These are phyloP conservation scores for Corythornis madagascariensis DNA, from an alignment of 2,113 vertebrate species.

Conservation along the genomic window DNA sequence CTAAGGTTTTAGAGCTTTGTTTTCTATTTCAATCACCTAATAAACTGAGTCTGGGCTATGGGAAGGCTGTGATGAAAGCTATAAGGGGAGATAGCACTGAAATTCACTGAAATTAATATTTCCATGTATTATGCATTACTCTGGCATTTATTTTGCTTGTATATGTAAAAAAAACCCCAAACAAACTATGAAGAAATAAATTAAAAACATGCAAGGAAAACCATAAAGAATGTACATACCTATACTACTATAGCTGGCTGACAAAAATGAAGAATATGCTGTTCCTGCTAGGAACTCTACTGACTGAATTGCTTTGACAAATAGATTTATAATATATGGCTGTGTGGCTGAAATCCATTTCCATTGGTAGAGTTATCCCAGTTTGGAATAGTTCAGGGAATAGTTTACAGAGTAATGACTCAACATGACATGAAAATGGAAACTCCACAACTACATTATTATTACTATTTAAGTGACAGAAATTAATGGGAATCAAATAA, in stretches of 20 bases:
- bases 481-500: background rate
- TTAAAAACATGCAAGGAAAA: background rate
- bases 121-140: background rate
- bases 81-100: background rate
- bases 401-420: background rate
- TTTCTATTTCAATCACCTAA: background rate
- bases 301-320: background rate
- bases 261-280: background rate
- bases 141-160: background rate
- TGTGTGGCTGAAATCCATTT: background rate
- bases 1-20: background rate
- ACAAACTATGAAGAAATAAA: background rate
- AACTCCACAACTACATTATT: background rate
- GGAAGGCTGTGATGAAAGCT: background rate
- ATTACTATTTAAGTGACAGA: background rate
- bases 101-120: background rate
- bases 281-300: background rate
- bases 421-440: background rate
- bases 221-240: background rate
- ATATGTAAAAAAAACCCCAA: background rate
- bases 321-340: background rate
- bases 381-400: background rate
- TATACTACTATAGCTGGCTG: background rate
- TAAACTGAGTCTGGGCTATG: background rate
- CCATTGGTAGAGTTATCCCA: background rate